Percentiles rank a stretch among this genome's conserved stretches.
phyloP scores from a whole-genome alignment of 2,113 vertebrate species.

The Atlantisia rogersi region DNA sequence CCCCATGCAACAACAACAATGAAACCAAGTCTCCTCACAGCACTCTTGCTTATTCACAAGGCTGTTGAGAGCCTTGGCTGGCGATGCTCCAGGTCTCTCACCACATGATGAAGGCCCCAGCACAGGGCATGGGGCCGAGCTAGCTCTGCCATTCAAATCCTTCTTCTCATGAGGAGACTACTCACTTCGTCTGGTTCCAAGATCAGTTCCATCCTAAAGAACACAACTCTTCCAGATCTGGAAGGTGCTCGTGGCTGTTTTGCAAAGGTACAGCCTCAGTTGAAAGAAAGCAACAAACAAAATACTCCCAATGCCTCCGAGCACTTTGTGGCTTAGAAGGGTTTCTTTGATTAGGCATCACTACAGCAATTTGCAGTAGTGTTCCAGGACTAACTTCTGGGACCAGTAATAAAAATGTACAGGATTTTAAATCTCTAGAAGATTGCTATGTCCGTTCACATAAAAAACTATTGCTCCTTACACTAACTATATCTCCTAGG shows the following conservation, averaged over 20 bases:
- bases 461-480: neutral
- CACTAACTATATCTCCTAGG: neutral
- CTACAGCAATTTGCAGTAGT: neutral
- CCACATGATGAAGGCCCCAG: rapidly evolving
- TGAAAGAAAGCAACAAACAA: neutral
- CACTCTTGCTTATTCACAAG: neutral
- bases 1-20: too few relatives aligned
- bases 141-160: neutral
- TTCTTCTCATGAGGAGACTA: neutral
- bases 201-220: neutral
- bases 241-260: neutral
- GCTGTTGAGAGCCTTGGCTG: neutral
- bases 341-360: neutral
- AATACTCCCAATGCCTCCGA: neutral
- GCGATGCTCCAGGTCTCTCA: neutral
- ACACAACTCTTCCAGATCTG: neutral
- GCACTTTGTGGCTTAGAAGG: neutral
- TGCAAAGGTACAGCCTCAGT: neutral
- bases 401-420: neutral
- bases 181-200: rapidly evolving
- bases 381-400: neutral
- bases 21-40: neutral
- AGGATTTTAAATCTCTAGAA: neutral
- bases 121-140: rapidly evolving
- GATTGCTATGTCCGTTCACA: neutral